Evolutionary conservation across 2,113 vertebrate genomes (phyloP).

Genomic region (Gambusia affinis): DNA sequence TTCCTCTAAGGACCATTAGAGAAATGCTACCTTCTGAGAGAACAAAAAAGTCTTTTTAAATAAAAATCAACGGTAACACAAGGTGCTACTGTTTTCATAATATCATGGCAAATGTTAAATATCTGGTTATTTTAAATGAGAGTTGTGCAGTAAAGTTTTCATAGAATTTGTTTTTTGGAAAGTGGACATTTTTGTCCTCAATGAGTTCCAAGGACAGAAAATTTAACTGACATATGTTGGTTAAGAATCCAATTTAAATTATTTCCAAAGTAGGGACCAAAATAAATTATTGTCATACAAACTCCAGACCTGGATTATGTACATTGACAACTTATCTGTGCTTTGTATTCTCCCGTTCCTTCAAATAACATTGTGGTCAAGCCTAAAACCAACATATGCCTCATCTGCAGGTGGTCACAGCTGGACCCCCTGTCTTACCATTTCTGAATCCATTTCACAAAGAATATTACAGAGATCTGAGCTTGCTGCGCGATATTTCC

Average conservation of each 20-base stretch:
- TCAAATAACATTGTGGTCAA: conserved; percentile 56
- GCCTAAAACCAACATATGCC: conserved; percentile 55
- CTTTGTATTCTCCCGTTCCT: conserved; percentile 35
- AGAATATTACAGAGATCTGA: conserved; percentile 76
- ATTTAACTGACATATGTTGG: background rate
- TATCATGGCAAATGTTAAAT: too few relatives aligned
- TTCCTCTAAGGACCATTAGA: too few relatives aligned
- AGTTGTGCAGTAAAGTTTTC: background rate
- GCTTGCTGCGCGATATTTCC: conserved; percentile 73
- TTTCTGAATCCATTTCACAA: conserved; percentile 74
- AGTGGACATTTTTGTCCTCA: background rate
- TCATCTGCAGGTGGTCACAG: conserved; percentile 70
- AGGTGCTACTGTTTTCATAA: too few relatives aligned
- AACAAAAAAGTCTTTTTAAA: too few relatives aligned
- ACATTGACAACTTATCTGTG: conserved; percentile 7
- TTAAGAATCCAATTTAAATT: background rate
- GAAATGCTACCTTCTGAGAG: too few relatives aligned
- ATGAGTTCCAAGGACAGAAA: background rate
- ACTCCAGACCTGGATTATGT: background rate
- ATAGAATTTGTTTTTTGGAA: background rate
- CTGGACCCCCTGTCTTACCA: conserved; percentile 70
- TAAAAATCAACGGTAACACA: background rate
- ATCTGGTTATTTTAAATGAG: background rate
- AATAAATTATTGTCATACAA: background rate
- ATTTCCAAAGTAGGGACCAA: background rate